Evolutionary conservation across 1,140 invertebrate genomes (phyloP), one percentile per base, ranked within the genome.

Genomic region (Drosophila lowei): DNA sequence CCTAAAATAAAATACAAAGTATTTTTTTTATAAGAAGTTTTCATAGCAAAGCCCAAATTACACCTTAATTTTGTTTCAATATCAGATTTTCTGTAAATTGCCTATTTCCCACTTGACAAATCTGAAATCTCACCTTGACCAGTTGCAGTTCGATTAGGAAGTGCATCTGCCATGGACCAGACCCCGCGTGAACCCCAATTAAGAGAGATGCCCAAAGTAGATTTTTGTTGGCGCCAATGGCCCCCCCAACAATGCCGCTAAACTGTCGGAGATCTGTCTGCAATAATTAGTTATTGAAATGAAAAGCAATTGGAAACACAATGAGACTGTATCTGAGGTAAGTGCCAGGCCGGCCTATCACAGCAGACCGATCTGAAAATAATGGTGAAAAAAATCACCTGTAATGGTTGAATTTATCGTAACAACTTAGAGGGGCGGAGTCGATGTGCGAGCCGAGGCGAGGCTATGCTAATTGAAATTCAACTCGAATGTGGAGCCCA

Each of bases 221-320:
- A 56, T 68, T 57, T 57, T 23, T 2, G 23, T 30, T 54, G 68
- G 68, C 68, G 59, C 58, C 71, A 48, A 44, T 3, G 38, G 25
- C 3, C 18, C 8, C 38, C 8, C 30, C 7, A 38, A 46, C 46
- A 25, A 23, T 28, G 21, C 7, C 46, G 34, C 72, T 52, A 74
- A 74, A 18, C 60, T 74, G 72, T 74, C 65, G 71, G 13, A 74
- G 74, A 66, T 74, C 54, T 53, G 38, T 46, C 16, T 44, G 23
- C 18, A 43, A 65, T 65, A 73, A 74, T 66, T 74, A 73, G 73
- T 54, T 50, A 73, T 56, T 73, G 53, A 72, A n/a, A 55, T 48
- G 28, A 61, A 49, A 25, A 57, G 30, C 34, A 70, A 43, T 70
- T 66, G 21, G 16, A 28, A 52, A 25, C 18, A 38, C 3, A 46